Conservation (phyloP, 92 coral and sea anemone genomes). For the Pocillopora grandis region DNA sequence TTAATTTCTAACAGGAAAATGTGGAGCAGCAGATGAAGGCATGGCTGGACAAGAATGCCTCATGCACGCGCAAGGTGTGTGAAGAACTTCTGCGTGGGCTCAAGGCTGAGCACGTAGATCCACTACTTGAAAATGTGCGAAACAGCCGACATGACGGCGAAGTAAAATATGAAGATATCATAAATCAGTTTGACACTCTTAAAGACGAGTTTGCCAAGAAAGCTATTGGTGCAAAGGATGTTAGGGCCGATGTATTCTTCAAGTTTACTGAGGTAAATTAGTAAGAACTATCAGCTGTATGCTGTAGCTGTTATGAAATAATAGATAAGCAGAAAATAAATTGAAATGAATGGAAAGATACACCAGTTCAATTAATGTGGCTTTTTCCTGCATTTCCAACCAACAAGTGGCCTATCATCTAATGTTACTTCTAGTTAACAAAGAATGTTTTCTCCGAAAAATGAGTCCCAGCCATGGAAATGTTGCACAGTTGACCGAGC, state of each 20-base stretch:
- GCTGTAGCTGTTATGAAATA: too few relatives aligned
- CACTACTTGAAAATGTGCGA: neutral
- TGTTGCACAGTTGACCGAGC: too few relatives aligned
- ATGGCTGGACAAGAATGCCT: neutral
- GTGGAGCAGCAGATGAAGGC: neutral
- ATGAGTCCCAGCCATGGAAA: too few relatives aligned
- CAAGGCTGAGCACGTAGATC: neutral
- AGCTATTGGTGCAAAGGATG: neutral
- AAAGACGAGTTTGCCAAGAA: neutral
- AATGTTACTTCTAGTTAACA: too few relatives aligned
- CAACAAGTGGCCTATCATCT: too few relatives aligned
- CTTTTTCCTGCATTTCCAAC: too few relatives aligned
- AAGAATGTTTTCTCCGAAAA: too few relatives aligned
- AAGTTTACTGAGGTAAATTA: neutral
- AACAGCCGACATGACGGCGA: neutral
- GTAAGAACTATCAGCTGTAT: too few relatives aligned
- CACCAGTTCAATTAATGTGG: too few relatives aligned
- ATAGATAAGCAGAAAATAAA: too few relatives aligned
- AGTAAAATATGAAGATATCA: neutral
- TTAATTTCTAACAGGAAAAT: neutral
- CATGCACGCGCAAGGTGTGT: neutral
- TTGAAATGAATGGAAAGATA: too few relatives aligned
- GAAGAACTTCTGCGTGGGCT: neutral
- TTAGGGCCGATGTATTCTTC: conserved; percentile 1
- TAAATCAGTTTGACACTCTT: neutral